A percentile compares a stretch with the other conserved stretches of the same genome.
These are phyloP conservation scores for Eublepharis macularius DNA, from an alignment of 2,113 vertebrate species.

Conservation along the genomic window DNA sequence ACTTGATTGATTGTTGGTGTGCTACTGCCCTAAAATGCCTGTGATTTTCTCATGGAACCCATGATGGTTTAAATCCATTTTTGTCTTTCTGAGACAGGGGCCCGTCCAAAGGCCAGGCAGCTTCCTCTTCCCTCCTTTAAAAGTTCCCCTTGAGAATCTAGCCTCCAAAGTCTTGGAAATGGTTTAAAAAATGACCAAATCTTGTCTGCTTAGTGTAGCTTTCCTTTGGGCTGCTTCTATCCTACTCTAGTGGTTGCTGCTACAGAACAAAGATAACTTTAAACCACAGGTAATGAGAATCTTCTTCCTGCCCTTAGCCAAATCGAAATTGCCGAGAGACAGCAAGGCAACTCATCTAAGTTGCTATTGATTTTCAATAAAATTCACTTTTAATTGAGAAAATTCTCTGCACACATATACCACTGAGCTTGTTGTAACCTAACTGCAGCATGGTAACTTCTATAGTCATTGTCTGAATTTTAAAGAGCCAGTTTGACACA, in stretches of 20 bases:
- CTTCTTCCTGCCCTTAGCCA: slow-evolving; percentile 8
- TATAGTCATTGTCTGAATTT: background rate
- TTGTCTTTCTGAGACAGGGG: background rate
- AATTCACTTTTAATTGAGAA: slow-evolving; percentile 19
- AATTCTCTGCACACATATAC: background rate
- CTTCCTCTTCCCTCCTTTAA: background rate
- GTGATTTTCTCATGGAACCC: background rate
- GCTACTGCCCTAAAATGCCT: background rate
- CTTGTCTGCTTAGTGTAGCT: background rate
- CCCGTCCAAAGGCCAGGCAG: background rate
- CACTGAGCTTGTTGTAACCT: background rate
- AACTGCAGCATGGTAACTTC: background rate
- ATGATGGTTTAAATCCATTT: background rate
- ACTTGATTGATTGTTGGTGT: no score
- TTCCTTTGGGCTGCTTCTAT: background rate
- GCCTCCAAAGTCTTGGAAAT: background rate
- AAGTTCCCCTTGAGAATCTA: background rate
- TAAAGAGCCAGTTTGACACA: background rate
- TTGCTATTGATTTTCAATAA: slow-evolving; percentile 11
- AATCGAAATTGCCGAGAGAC: slow-evolving; percentile 6
- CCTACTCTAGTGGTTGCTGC: background rate
- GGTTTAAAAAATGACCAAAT: background rate
- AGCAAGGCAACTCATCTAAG: slow-evolving; percentile 2
- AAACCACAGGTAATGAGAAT: slow-evolving; percentile 21
- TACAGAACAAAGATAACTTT: background rate